Evolutionary conservation across 2,797 vertebrate genomes (phyloP), one percentile per base, ranked within the genome.

Genomic region (Lophius americanus): DNA sequence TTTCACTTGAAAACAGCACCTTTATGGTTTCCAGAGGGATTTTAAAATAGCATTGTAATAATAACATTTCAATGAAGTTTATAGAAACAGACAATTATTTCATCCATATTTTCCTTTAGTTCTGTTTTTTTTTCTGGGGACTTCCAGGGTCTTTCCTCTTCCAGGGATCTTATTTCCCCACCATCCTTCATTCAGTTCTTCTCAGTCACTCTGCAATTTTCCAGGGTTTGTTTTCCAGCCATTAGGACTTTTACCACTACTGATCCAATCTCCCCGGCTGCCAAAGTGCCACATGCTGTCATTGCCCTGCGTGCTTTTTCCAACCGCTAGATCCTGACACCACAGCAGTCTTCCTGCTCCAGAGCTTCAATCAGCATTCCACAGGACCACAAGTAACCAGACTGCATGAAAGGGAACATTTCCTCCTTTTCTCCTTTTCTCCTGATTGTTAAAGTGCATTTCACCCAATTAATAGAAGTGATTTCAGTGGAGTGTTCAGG

Each of bases 281-380:
- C 68, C 74, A 76, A 68, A 73, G 56, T 73, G 73, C 76, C 76
- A 82, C 83, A 88, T 65, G 70, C 77, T 85, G 85, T 86, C 81
- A 76, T 84, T 85, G 78, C 70, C 79, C 74, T 55, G 63, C 73
- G 67, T 73, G 60, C 60, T 79, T 87, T 86, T 90, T 84, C 80
- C 83, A 70, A 86, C 85, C 81, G 9, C 77, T 73, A 62, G 73
- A 65, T 78, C 76, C 69, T 47, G 69, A 82, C 78, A 62, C 65
- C 58, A 43, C 64, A 77, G 64, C 60, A 78, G 64, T 54, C 46
- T 55, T 54, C 50, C 60, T 32, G 48, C 51, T 64, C 49, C 42
- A 39, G 39, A 46, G 39, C 37, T 54, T 54, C 52, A 57, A 55
- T 65, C 46, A 55, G 39, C 14, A 6, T 70, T 68, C 59, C 67